These are phyloP conservation scores for Hoplostethus mediterraneus DNA, from an alignment of 2,797 vertebrate species.

Conservation along the genomic window DNA sequence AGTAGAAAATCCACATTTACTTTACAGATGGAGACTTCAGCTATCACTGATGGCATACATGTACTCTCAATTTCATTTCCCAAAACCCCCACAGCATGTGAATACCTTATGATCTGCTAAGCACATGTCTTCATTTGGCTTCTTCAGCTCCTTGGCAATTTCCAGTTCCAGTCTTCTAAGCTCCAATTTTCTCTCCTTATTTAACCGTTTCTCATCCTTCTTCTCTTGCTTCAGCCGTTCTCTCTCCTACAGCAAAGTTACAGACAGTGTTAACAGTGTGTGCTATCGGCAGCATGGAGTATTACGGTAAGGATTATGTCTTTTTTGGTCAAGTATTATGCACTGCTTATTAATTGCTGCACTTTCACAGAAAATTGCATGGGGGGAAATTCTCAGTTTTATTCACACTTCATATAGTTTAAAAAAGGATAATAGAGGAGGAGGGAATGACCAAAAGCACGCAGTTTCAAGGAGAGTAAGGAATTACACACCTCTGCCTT, in stretches of 20 bases:
- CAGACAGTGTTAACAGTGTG: conserved; percentile 12
- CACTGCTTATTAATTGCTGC: conserved; percentile 28
- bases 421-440: background rate
- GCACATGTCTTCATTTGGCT: conserved; percentile 97
- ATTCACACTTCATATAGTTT: conserved; percentile 30
- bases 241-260: conserved; percentile 85
- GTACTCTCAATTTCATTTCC: conserved; percentile 24
- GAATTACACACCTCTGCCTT: conserved; percentile 91
- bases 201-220: conserved; percentile 93
- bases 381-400: conserved; percentile 23
- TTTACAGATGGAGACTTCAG: background rate
- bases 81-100: conserved; percentile 34
- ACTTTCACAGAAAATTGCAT: conserved; percentile 32
- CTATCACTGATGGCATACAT: background rate
- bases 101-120: conserved; percentile 96
- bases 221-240: conserved; percentile 96
- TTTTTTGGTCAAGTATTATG: conserved; percentile 29
- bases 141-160: conserved; percentile 96
- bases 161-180: conserved; percentile 92
- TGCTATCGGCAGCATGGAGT: conserved; percentile 5
- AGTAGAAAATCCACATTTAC: conserved; percentile 27
- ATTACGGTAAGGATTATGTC: conserved; percentile 41
- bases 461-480: background rate
- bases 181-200: conserved; percentile 94
- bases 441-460: background rate